Evolutionary conservation across 2,797 vertebrate species (phyloP).

Genomic region (Pachyuromys duprasi): DNA sequence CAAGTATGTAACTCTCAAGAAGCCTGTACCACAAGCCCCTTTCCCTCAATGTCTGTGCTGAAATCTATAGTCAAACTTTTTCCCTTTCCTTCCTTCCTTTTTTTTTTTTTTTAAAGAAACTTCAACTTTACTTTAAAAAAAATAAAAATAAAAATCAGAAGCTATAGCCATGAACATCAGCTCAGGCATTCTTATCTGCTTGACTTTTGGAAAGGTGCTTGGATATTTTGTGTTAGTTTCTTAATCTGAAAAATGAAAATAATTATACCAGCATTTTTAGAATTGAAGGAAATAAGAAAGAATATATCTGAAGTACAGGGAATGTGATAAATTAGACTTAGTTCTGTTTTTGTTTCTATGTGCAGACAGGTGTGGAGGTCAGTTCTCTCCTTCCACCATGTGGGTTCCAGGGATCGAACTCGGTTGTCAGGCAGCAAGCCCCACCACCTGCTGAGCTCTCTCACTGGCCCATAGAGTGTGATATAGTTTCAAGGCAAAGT

Average conservation of each 20-base stretch:
- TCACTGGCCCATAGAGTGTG: not conserved
- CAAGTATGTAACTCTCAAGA: not conserved
- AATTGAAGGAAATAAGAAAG: slow-evolving; percentile 47
- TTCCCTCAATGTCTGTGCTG: not conserved
- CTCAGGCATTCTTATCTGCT: not conserved
- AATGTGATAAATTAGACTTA: not conserved
- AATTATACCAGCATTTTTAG: slow-evolving; percentile 29
- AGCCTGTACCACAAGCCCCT: not conserved
- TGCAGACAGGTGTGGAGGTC: not conserved
- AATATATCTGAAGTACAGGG: not conserved
- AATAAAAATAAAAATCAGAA: not conserved
- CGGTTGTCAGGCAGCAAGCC: not conserved
- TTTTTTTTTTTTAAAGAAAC: not conserved
- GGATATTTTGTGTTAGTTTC: not conserved
- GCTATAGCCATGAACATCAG: not conserved
- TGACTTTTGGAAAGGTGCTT: slow-evolving; percentile 18
- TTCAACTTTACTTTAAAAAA: not conserved
- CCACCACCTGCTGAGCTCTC: not conserved
- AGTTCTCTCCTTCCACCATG: not conserved
- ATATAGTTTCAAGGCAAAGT: slow-evolving; percentile 44
- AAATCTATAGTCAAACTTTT: not conserved
- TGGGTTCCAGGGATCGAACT: not conserved
- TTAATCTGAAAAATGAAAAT: slow-evolving; percentile 16
- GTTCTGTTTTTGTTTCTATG: not conserved
- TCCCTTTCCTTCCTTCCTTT: no score